Percentiles rank a stretch among this genome's conserved stretches.
phyloP scores from a whole-genome alignment of 2,797 vertebrate genomes.

The Thripadectes ignobilis region DNA sequence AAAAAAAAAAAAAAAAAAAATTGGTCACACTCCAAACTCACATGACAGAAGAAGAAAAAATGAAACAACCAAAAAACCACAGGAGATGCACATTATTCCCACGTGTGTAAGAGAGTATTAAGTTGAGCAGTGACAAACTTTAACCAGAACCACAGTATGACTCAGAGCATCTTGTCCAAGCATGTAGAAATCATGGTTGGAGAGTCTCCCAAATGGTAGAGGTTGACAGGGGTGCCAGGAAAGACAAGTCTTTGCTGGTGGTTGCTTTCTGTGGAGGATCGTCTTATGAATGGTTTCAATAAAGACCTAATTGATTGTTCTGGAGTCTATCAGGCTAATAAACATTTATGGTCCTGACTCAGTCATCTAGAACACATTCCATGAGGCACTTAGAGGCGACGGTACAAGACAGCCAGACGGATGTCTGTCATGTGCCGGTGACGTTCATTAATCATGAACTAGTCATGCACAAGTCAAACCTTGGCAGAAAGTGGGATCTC shows the following conservation, averaged over 20 bases:
- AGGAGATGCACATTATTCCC: background rate
- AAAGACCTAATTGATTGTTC: slow-evolving; percentile 43
- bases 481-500: background rate
- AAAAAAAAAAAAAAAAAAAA: background rate
- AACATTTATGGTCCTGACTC: slow-evolving; percentile 28
- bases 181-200: background rate
- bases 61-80: background rate
- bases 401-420: background rate
- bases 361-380: slow-evolving; percentile 41
- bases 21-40: background rate
- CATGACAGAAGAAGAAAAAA: background rate
- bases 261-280: background rate
- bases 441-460: background rate
- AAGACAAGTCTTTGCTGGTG: background rate
- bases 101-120: background rate
- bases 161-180: slow-evolving; percentile 12
- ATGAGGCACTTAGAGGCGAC: background rate
- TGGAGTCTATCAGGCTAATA: slow-evolving; percentile 19
- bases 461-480: background rate
- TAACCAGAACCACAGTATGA: slow-evolving; percentile 21
- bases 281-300: slow-evolving; percentile 29
- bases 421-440: background rate
- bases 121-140: background rate
- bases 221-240: background rate
- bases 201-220: background rate